Conservation (phyloP, 1,140 invertebrate genomes). For the Rhyzopertha dominica region DNA sequence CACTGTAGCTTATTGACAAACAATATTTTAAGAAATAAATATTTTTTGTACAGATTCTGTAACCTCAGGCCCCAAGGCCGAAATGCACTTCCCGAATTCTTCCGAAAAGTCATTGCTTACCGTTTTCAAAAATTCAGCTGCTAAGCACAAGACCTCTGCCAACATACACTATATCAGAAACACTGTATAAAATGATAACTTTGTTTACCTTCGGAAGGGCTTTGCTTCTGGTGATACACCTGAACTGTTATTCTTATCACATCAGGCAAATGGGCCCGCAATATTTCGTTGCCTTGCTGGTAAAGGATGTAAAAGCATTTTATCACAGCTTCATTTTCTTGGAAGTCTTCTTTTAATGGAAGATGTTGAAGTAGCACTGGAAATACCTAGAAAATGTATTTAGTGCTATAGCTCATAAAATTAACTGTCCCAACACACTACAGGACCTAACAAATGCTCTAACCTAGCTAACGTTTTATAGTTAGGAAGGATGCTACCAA, state of each 20-base stretch:
- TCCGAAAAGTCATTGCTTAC: constrained; percentile 54
- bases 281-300: constrained; percentile 50
- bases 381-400: constrained; percentile 57
- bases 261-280: constrained; percentile 49
- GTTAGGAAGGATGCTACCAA: no score
- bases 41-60: constrained; percentile 40
- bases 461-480: no score
- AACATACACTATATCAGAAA: constrained; percentile 17
- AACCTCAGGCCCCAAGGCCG: constrained; percentile 44
- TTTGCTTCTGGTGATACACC: constrained; percentile 51
- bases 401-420: neutral
- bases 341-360: constrained; percentile 69
- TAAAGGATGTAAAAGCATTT: constrained; percentile 61
- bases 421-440: neutral
- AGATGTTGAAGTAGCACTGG: constrained; percentile 66
- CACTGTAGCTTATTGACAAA: no score
- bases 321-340: constrained; percentile 68
- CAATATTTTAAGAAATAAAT: constrained; percentile 30
- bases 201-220: constrained; percentile 48
- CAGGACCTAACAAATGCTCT: no score
- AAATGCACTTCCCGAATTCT: constrained; percentile 48
- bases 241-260: constrained; percentile 53
- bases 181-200: constrained; percentile 13
- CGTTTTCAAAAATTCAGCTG: constrained; percentile 50
- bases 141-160: no score